Conservation (phyloP, 2,113 vertebrate species). For the Cheilinus undulatus region DNA sequence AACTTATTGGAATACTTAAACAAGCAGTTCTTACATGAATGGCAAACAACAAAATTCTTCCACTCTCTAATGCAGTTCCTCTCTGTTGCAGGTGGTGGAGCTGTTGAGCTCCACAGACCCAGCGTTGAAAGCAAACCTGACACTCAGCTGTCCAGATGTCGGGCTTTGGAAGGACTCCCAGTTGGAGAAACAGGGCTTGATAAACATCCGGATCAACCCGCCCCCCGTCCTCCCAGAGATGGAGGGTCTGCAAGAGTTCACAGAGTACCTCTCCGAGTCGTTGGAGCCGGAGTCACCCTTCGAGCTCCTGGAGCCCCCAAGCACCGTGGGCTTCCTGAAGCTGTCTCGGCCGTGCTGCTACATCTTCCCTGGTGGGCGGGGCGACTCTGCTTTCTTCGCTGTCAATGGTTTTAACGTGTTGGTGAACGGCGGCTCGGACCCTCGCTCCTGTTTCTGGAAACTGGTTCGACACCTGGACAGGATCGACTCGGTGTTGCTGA, state of each 20-base stretch:
- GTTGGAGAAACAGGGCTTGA: conserved; percentile 80
- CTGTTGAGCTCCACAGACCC: conserved; percentile 79
- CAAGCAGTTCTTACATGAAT: no score
- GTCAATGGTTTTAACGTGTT: conserved; percentile 95
- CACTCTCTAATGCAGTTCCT: neutral
- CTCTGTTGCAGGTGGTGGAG: conserved; percentile 83
- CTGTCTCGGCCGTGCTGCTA: conserved; percentile 97
- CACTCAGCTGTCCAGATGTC: conserved; percentile 86
- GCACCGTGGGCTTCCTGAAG: conserved; percentile 92
- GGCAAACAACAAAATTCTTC: no score
- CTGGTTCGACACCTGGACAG: conserved; percentile 95
- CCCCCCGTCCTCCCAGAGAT: conserved; percentile 81
- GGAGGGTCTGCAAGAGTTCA: conserved; percentile 93
- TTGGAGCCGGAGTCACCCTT: conserved; percentile 90
- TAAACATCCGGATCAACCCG: conserved; percentile 88
- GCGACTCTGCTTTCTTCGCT: conserved; percentile 92
- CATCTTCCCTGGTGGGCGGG: conserved; percentile 92
- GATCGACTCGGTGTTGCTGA: conserved; percentile 92
- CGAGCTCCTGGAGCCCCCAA: conserved; percentile 91
- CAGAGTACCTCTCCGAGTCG: conserved; percentile 91
- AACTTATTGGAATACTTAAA: no score
- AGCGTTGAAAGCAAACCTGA: conserved; percentile 81
- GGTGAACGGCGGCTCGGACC: conserved; percentile 93
- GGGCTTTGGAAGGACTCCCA: conserved; percentile 87
- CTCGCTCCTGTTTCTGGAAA: conserved; percentile 94